Evolutionary conservation across 1,140 invertebrate genomes (phyloP), one percentile per base, ranked within the genome.

Genomic region (Tyrophagus putrescentiae): DNA sequence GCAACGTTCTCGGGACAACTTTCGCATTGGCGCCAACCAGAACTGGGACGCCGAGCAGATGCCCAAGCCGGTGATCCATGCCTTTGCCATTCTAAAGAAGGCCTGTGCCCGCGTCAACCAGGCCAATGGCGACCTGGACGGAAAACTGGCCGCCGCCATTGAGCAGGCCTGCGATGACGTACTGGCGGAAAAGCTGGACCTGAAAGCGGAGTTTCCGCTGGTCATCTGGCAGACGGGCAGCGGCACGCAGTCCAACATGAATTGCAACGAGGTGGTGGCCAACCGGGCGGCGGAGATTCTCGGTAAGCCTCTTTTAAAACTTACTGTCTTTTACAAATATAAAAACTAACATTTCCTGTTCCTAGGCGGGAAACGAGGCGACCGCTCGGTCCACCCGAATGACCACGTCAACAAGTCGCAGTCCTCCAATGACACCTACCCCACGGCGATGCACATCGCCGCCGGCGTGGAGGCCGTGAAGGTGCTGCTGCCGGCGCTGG

Each of bases 201-300:
- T 98, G 32, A 90, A 91, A 53, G 87, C 94, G 63, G 91, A 98
- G 74, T 99, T 99, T 70, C 96, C 96, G 1, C 75, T 98, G 18
- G 92, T 97, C 52, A 93, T 80, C 36, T 98, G 92, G 93, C 93
- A 98, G 78, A 98, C 95, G 21, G 95, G 96, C 23, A 98, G 94
- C 44, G 96, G 96, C 28, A 99, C 96, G 0, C 95, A 98, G 74
- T 86, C 85, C n/a, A 98, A 99, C 72, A 99, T 99, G 96, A 99
- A 99, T 70, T 88, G 92, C 1, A 99, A 99, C 74, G 96, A 99
- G 79, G 76, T 77, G 3, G 78, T 81, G 57, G 76, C 78, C 42
- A 99, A 98, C 74, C 77, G 92, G 52, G 95, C 96, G 2, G 98
- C 98, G 69, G 86, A 98, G 76, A 75, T 97, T 48, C 65, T 98